Base-by-base conservation (phyloP, 2,888 invertebrate species). In the Mesochorus sp. region DNA sequence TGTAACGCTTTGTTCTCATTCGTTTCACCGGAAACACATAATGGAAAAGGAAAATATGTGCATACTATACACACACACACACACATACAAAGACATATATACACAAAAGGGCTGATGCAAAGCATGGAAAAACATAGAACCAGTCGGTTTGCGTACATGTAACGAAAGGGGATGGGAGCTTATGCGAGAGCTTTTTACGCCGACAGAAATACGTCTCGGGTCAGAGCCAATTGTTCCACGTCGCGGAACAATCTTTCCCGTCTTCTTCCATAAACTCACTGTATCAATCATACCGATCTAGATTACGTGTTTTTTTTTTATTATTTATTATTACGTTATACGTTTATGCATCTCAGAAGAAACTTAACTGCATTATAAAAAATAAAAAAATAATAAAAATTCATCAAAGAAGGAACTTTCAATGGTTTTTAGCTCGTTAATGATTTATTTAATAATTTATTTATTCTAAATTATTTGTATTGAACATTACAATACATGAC, bases 1-100 rank as follows among this genome's bases (percentile, higher is more conserved):
- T 51, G 70, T 59, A 31, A 66, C 21, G 64, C 70, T 70, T 78
- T 78, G 78, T 74, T 78, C 70, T 44, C 57, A 28, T 44, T 57
- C 57, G 59, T 70, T 73, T 64, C 55, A 47, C 39, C 44, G 26
- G 64, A 55, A 42, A 28, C 21, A 49, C 44, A 31, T 12, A 47
- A 44, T 10, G 34, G 37, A 61, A 14, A 12, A 24, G 37, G 57
- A 44, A 59, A 68, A 28, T 72, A n/a, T n/a, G n/a, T n/a, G n/a
- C n/a, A n/a, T n/a, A n/a, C n/a, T n/a, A n/a, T n/a, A n/a, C n/a
- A n/a, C n/a, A n/a, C n/a, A n/a, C n/a, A n/a, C n/a, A n/a, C n/a
- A n/a, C n/a, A n/a, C n/a, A n/a, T n/a, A n/a, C n/a, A n/a, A n/a
- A n/a, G n/a, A n/a, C 51, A 12, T 26, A 64, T 44, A 74, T 74